These are phyloP conservation scores for Neoscelio sp. DNA, from an alignment of 2,888 invertebrate genomes.

Conservation along the genomic window DNA sequence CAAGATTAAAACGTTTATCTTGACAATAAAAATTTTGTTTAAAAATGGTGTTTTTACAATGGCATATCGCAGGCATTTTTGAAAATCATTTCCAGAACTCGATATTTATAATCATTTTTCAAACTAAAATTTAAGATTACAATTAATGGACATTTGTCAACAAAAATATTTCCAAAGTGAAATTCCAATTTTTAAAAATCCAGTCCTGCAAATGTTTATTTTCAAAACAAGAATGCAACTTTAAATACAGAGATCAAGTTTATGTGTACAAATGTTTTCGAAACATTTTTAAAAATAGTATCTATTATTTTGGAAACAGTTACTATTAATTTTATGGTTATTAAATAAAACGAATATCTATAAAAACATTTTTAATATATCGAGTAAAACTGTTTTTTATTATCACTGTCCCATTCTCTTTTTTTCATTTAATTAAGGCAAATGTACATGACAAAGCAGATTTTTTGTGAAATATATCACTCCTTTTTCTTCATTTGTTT, in stretches of 20 bases:
- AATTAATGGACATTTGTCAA: no score
- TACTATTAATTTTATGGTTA: constrained; percentile 1
- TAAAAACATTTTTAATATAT: no score
- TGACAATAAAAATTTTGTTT: constrained; percentile 25
- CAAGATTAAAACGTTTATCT: background rate
- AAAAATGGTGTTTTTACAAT: constrained; percentile 19
- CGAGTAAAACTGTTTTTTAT: no score
- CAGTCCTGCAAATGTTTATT: constrained; percentile 18
- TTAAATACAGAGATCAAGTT: constrained; percentile 24
- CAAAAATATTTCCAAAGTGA: no score
- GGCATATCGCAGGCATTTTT: constrained; percentile 3
- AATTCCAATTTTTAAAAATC: no score
- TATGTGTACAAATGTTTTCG: constrained; percentile 11
- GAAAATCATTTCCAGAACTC: constrained; percentile 6
- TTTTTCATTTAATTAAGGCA: constrained; percentile 7
- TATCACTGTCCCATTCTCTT: constrained; percentile 1
- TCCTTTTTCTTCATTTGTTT: background rate
- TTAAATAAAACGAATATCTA: no score
- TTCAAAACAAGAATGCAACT: constrained; percentile 3
- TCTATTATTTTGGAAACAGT: constrained; percentile 18
- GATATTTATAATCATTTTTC: no score
- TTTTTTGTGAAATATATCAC: constrained; percentile 15
- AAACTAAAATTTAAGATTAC: no score
- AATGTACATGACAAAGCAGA: constrained; percentile 2
- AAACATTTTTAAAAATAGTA: constrained; percentile 7